Percentiles rank a stretch among this genome's conserved stretches.
Conservation (phyloP, 2,888 invertebrate species). For the Sericinus montela region DNA sequence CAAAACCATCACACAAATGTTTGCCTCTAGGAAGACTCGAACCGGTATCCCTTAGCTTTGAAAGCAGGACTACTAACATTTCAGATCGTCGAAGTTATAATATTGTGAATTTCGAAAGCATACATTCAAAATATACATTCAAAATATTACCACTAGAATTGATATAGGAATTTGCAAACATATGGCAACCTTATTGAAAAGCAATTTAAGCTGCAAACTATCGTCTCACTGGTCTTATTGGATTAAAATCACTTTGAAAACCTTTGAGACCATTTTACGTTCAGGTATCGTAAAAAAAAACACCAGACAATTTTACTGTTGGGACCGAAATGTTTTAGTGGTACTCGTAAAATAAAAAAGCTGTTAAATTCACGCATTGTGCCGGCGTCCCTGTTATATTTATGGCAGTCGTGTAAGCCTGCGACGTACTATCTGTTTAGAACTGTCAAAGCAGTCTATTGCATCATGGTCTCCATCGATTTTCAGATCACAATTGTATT, state of each 20-base stretch:
- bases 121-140: too few relatives aligned
- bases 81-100: too few relatives aligned
- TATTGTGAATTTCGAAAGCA: too few relatives aligned
- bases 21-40: too few relatives aligned
- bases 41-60: too few relatives aligned
- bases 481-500: not conserved
- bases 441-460: constrained; percentile 17
- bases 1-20: too few relatives aligned
- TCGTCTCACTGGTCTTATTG: constrained; percentile 28
- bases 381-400: constrained; percentile 48
- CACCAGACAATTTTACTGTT: constrained; percentile 62
- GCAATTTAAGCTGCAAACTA: constrained; percentile 30
- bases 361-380: constrained; percentile 70
- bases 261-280: constrained; percentile 47
- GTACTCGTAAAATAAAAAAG: constrained; percentile 66
- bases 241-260: constrained; percentile 58
- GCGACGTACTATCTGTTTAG: constrained; percentile 25
- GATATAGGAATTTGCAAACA: not conserved
- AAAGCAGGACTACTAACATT: too few relatives aligned
- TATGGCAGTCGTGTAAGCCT: constrained; percentile 38
- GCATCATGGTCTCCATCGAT: constrained; percentile 1
- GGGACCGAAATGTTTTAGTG: constrained; percentile 67
- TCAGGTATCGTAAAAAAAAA: constrained; percentile 69
- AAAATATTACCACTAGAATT: too few relatives aligned
- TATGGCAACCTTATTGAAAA: constrained; percentile 26